Percentiles rank a stretch among this genome's conserved stretches.
Evolutionary conservation across 2,113 vertebrate genomes (phyloP).

Genomic region (Pituophis catenifer): DNA sequence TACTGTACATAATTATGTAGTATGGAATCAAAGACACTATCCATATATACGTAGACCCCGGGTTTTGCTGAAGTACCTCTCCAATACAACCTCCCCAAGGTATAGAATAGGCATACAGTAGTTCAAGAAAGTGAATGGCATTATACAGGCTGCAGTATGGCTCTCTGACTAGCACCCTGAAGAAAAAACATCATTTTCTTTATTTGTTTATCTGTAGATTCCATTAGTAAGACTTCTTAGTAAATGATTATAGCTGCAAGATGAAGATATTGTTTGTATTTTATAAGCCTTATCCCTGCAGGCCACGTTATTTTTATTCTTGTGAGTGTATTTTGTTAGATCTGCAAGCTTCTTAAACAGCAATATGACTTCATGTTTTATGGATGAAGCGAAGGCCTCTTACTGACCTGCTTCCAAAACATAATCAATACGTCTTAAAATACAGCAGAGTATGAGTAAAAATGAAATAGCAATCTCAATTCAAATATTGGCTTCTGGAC

Average conservation of each 20-base stretch:
- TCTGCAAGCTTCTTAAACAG: slow-evolving; percentile 20
- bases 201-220: not conserved
- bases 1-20: not conserved
- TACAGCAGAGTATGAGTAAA: slow-evolving; percentile 27
- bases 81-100: not conserved
- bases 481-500: slow-evolving; percentile 37
- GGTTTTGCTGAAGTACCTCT: not conserved
- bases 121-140: not conserved
- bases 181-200: not conserved
- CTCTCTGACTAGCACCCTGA: not conserved
- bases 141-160: not conserved
- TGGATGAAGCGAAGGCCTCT: slow-evolving; percentile 8
- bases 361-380: slow-evolving; percentile 19
- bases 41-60: not conserved
- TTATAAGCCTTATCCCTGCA: not conserved
- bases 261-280: not conserved
- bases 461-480: slow-evolving; percentile 38
- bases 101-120: not conserved
- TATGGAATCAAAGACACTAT: not conserved
- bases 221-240: not conserved
- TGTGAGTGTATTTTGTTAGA: not conserved
- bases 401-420: slow-evolving; percentile 2
- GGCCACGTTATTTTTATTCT: not conserved
- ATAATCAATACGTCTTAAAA: slow-evolving; percentile 20
- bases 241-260: not conserved